Conservation (phyloP, 35 echinoderm and acorn worm species). For the Ptychodera flava region DNA sequence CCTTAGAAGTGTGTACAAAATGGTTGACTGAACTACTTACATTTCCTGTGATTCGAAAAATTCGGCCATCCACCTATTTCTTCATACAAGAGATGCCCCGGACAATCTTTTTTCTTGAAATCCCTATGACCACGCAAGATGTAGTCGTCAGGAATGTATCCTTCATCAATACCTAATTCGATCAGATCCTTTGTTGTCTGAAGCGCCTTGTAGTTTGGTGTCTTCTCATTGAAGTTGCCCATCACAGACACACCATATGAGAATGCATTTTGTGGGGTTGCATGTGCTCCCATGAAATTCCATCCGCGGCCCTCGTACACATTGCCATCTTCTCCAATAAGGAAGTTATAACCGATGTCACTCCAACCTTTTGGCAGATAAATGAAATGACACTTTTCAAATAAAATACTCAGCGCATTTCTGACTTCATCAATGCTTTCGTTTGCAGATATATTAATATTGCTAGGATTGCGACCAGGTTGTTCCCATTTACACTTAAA, state of each 20-base stretch:
- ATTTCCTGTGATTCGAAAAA: no score
- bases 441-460: background rate
- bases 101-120: constrained; percentile 2
- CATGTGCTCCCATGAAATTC: constrained; percentile 44
- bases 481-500: constrained; percentile 21
- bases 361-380: constrained; percentile 25
- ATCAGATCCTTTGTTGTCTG: background rate
- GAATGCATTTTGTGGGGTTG: constrained; percentile 27
- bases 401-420: background rate
- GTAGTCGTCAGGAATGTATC: constrained; percentile 1
- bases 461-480: constrained; percentile 32
- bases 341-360: constrained; percentile 72
- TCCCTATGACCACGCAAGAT: constrained; percentile 22
- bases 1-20: no score
- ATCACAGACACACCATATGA: constrained; percentile 22
- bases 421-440: background rate
- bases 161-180: background rate
- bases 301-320: constrained; percentile 79
- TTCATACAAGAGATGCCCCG: constrained; percentile 5
- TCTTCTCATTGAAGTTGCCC: background rate
- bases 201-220: background rate
- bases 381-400: background rate
- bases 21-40: no score
- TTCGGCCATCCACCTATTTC: constrained; percentile 25
- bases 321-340: constrained; percentile 64